Base-by-base conservation (phyloP, 2,888 invertebrate species). In the Eilema caniola region DNA sequence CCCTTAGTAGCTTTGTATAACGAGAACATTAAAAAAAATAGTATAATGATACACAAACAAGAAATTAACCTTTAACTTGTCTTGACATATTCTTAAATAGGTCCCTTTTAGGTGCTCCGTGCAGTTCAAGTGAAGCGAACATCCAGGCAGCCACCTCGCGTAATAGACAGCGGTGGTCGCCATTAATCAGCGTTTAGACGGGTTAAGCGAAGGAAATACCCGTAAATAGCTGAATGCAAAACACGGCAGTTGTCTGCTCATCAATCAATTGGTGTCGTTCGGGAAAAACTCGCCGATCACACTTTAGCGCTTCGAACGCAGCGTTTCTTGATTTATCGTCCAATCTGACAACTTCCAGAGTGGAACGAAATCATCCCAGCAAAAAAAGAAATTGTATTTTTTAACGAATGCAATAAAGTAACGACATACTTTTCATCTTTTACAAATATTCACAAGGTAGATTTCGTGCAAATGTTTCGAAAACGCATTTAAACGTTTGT, bases 171-270 rank as follows among this genome's bases (percentile, higher is more conserved):
- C 86, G 87, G 88, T 88, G 88, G 88, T 84, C 78, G 76, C 87
- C 92, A 95, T 95, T 93, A 93, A 94, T 95, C 94, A 95, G 90
- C 72, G 75, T 87, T 88, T 87, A 89, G 93, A 92, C 93, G 94
- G 92, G 92, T 91, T 93, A 93, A 93, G 92, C 92, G 90, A 88
- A 94, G 93, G 94, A 94, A 94, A 93, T 93, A 89, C 92, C 93
- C 93, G 94, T 94, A 95, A 95, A 95, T 95, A 95, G 94, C 91
- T 92, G 89, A 92, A 95, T 94, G 94, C 94, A 95, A 95, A 94
- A 95, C 92, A 91, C 91, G 90, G 90, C 91, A 92, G 92, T 94
- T 93, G 94, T 92, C 92, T 87, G 89, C 90, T 92, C 94, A 95
- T 95, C 94, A 94, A 95, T 95, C 95, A 95, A 90, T 88, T 85